Evolutionary conservation across 2,888 invertebrate genomes (phyloP), one percentile per base, ranked within the genome.

Genomic region (Napeogenes sylphis): DNA sequence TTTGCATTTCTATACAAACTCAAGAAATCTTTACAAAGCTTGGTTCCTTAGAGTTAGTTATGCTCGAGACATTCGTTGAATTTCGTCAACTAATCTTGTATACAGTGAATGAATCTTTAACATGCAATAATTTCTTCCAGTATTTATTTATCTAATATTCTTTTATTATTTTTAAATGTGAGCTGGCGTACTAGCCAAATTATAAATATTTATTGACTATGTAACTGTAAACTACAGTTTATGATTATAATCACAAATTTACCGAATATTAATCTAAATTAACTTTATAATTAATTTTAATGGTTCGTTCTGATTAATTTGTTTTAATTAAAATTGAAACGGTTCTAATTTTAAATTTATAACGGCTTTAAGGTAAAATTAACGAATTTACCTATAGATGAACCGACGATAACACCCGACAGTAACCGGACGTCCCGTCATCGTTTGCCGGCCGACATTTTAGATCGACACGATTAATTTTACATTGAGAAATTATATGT

Each of bases 371-470:
- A 42, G 10, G 42, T 42, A 76, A 82, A 78, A 80, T 77, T 70
- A 75, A 77, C 78, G 75, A 80, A 80, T 79, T 56, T 67, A 60
- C 64, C 69, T 67, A 69, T 64, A 65, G 76, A 77, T 74, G 54
- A 58, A 54, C 58, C 57, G 56, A 32, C 61, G 67, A 67, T 67
- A 65, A 72, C 68, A 75, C 72, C 65, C 67, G 73, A 65, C 69
- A 66, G 67, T 61, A 61, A 58, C 70, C 68, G 79, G 78, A 76
- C 73, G 74, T 80, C 77, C 75, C 66, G 75, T 79, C 79, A 80
- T 83, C 80, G 79, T 75, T 83, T 78, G 76, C 68, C 67, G 69
- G 70, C 69, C 75, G 75, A 72, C 75, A 65, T 66, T 65, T 70
- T 69, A 76, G 76, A 77, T 78, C 64, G 72, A 75, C 69, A 69